A percentile compares a stretch with the other conserved stretches of the same genome.
These are phyloP conservation scores for Mormyrus proboscirostris DNA, from an alignment of 2,797 vertebrate genomes.

Conservation along the genomic window DNA sequence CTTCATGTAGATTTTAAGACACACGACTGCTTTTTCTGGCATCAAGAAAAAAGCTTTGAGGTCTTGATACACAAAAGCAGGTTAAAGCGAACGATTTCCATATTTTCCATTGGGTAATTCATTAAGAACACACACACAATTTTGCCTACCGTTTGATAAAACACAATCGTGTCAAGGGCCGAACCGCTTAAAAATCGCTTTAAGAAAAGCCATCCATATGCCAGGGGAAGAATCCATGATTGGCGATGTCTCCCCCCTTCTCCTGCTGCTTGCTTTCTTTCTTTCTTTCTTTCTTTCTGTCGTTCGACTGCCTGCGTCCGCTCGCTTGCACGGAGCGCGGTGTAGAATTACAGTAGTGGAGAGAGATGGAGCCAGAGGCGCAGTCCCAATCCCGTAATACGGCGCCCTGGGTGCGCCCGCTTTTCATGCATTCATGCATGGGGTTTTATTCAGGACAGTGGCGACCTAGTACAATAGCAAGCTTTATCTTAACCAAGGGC, in stretches of 20 bases:
- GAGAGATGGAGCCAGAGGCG: background rate
- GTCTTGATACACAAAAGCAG: slow-evolving; percentile 16
- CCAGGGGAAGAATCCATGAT: slow-evolving; percentile 17
- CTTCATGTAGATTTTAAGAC: slow-evolving; percentile 17
- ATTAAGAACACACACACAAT: background rate
- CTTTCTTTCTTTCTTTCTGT: slow-evolving; percentile 26
- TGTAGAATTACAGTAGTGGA: slow-evolving; percentile 44
- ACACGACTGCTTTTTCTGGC: slow-evolving; percentile 25
- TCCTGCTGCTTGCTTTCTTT: slow-evolving; percentile 9
- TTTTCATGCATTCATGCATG: background rate
- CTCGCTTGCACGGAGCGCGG: slow-evolving; percentile 32
- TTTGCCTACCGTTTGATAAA: slow-evolving; percentile 16
- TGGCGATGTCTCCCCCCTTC: slow-evolving; percentile 20
- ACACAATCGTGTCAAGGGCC: slow-evolving; percentile 30
- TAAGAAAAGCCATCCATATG: background rate
- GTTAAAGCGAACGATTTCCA: background rate
- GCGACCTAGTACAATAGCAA: background rate
- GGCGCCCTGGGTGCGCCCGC: background rate
- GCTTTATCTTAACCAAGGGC: background rate
- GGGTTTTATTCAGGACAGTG: background rate
- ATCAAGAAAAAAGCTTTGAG: background rate
- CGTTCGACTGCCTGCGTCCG: slow-evolving; percentile 36
- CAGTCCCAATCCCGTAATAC: slow-evolving; percentile 17
- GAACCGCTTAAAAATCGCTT: slow-evolving; percentile 1
- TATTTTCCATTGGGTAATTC: background rate